Percentiles rank a stretch among this genome's conserved stretches.
Evolutionary conservation across 2,888 invertebrate species (phyloP).

Genomic region (Rugalucina vietnamica): DNA sequence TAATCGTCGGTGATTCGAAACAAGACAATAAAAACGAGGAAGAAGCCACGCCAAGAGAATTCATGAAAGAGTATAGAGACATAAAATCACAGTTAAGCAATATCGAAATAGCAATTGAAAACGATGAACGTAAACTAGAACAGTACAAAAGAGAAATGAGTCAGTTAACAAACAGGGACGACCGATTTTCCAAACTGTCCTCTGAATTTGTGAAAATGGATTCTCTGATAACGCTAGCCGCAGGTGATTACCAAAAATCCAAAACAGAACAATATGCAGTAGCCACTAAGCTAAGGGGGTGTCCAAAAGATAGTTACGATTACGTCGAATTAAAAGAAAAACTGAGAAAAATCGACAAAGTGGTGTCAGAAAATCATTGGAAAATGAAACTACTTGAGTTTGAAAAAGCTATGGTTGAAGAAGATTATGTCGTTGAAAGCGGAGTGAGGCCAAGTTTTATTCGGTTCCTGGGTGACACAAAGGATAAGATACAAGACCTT

Average conservation of each 20-base stretch:
- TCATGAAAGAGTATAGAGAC: constrained; percentile 46
- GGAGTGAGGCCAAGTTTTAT: constrained; percentile 78
- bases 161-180: constrained; percentile 56
- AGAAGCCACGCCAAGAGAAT: neutral
- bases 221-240: constrained; percentile 44
- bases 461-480: constrained; percentile 71
- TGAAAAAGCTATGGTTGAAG: constrained; percentile 71
- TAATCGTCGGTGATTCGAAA: neutral
- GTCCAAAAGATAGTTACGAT: constrained; percentile 48
- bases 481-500: constrained; percentile 66
- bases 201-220: constrained; percentile 65
- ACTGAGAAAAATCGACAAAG: constrained; percentile 59
- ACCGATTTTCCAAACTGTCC: constrained; percentile 61
- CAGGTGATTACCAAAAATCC: constrained; percentile 52
- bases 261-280: constrained; percentile 56
- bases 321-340: constrained; percentile 58
- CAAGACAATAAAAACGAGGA: neutral
- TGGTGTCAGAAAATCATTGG: constrained; percentile 64
- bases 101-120: constrained; percentile 56
- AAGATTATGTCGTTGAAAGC: constrained; percentile 76
- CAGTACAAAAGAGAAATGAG: constrained; percentile 61
- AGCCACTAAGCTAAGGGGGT: constrained; percentile 49
- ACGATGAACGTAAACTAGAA: constrained; percentile 59
- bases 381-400: constrained; percentile 73
- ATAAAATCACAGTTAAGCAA: constrained; percentile 57